Percentiles rank a stretch among this genome's conserved stretches.
These are phyloP conservation scores for Melanostoma mellinum DNA, from an alignment of 2,888 invertebrate genomes.

Conservation along the genomic window DNA sequence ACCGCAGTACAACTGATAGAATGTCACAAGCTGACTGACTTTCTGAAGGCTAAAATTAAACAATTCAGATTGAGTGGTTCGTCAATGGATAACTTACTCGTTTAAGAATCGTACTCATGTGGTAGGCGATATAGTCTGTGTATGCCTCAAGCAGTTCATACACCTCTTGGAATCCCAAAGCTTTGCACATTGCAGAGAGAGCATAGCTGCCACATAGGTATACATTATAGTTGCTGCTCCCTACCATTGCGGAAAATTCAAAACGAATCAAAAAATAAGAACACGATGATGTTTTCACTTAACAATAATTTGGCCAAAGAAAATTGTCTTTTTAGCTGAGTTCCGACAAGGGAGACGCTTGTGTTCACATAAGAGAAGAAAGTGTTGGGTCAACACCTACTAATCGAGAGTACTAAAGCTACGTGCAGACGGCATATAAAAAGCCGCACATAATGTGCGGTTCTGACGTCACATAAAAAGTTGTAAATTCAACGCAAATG, in stretches of 20 bases:
- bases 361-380: too few species aligned
- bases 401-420: too few species aligned
- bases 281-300: neutral
- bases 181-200: constrained; percentile 84
- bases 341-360: too few species aligned
- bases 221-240: constrained; percentile 86
- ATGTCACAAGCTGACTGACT: constrained; percentile 88
- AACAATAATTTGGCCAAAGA: too few species aligned
- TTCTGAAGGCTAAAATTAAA: constrained; percentile 77
- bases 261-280: neutral
- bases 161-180: constrained; percentile 84
- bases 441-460: too few species aligned
- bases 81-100: constrained; percentile 80
- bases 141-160: constrained; percentile 86
- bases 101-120: constrained; percentile 86
- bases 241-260: constrained; percentile 79
- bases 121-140: constrained; percentile 89
- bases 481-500: too few species aligned
- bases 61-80: neutral
- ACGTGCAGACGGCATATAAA: too few species aligned
- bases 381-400: too few species aligned
- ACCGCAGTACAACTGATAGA: constrained; percentile 87
- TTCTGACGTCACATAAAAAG: too few species aligned
- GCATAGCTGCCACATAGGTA: constrained; percentile 85
- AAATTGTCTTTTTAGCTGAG: too few species aligned